phyloP scores from a whole-genome alignment of 2,797 vertebrate species.

The Xenopus petersii region DNA sequence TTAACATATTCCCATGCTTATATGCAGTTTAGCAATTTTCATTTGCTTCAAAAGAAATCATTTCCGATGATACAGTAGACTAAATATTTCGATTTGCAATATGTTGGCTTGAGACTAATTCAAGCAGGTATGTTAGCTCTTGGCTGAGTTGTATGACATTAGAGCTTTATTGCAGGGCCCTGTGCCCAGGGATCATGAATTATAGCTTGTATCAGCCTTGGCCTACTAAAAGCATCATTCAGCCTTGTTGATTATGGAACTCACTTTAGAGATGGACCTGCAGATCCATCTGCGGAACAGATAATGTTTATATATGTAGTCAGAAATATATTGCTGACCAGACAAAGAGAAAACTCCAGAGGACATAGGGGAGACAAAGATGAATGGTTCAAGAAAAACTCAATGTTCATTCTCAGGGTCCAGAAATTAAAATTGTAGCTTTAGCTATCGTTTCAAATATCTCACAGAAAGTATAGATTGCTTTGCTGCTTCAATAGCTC shows the following conservation, averaged over 20 bases:
- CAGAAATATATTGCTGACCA: slow-evolving; percentile 41
- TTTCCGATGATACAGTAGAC: slow-evolving; percentile 57
- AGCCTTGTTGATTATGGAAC: slow-evolving; percentile 65
- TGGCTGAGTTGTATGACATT: slow-evolving; percentile 65
- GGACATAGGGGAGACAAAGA: background rate
- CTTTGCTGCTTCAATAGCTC: slow-evolving; percentile 3
- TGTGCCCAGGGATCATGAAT: slow-evolving; percentile 64
- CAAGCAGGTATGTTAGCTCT: slow-evolving; percentile 66
- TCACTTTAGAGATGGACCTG: slow-evolving; percentile 56
- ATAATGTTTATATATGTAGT: slow-evolving; percentile 58
- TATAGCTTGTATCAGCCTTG: slow-evolving; percentile 63
- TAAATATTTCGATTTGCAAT: slow-evolving; percentile 57
- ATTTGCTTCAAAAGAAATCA: slow-evolving; percentile 60
- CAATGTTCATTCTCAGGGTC: slow-evolving; percentile 30
- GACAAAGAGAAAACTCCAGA: slow-evolving; percentile 51
- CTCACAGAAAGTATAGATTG: background rate
- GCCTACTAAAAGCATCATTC: slow-evolving; percentile 68
- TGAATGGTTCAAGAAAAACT: slow-evolving; percentile 38
- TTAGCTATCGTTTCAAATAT: background rate
- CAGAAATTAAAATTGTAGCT: slow-evolving; percentile 37
- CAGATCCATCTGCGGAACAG: slow-evolving; percentile 55
- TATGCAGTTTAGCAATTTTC: slow-evolving; percentile 56
- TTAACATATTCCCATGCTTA: slow-evolving; percentile 52
- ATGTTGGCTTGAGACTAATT: slow-evolving; percentile 63
- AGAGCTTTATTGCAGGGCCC: slow-evolving; percentile 62